A percentile compares a stretch with the other conserved stretches of the same genome.
Conservation (phyloP, 1,140 invertebrate species). For the Drosophila repleta region DNA sequence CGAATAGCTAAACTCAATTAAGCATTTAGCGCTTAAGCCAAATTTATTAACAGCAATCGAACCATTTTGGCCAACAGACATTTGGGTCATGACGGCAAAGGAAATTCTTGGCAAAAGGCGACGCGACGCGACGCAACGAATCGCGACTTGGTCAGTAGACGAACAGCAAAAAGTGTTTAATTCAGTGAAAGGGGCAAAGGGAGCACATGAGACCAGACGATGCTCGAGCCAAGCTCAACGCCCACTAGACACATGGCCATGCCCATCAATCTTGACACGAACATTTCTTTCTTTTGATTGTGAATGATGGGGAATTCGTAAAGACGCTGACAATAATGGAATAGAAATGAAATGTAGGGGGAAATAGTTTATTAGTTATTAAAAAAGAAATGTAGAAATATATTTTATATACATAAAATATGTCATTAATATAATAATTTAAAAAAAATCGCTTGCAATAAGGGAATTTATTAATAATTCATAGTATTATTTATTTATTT, state of each 20-base stretch:
- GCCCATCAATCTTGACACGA: constrained; percentile 66
- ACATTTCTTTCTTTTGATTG: constrained; percentile 42
- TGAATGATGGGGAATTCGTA: constrained; percentile 6
- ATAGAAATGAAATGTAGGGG: background rate
- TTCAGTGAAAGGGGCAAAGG: constrained; percentile 31
- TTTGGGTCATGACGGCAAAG: constrained; percentile 72
- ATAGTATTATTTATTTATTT: too few relatives aligned
- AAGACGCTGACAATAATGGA: background rate
- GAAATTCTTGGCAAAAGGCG: constrained; percentile 50
- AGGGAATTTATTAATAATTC: too few relatives aligned
- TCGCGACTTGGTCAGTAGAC: constrained; percentile 45
- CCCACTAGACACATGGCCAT: constrained; percentile 48
- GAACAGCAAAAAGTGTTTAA: constrained; percentile 65
- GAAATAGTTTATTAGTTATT: too few relatives aligned
- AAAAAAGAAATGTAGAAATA: background rate
- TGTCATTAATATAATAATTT: too few relatives aligned
- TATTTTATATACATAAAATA: too few relatives aligned
- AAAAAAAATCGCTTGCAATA: too few relatives aligned
- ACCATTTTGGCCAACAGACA: constrained; percentile 57
- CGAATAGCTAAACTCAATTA: constrained; percentile 60
- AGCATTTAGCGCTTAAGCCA: constrained; percentile 65
- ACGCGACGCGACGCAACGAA: constrained; percentile 6
- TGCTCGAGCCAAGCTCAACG: constrained; percentile 51
- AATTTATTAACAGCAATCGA: constrained; percentile 43
- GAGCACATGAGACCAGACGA: constrained; percentile 22